Evolutionary conservation across 2,797 vertebrate species (phyloP), one percentile per base, ranked within the genome.

Genomic region (Galagoides demidoff): DNA sequence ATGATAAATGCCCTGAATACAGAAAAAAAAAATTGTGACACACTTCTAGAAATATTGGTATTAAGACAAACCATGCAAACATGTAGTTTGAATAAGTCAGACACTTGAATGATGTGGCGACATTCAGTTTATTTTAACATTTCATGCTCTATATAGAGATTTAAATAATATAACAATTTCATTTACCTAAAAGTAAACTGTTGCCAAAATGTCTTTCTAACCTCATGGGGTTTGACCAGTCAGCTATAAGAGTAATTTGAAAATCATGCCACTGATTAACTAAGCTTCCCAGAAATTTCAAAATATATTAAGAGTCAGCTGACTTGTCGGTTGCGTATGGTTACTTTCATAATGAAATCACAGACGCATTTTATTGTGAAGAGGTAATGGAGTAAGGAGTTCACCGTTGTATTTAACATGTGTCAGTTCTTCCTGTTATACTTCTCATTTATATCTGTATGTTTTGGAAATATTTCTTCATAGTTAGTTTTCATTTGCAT

Each of bases 241-340:
- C 59, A 64, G 39, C 88, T 79, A 74, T 43, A 95, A 94, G 4
- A 92, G 2, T 57, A 17, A 63, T 87, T 12, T 74, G 88, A 96
- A 92, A 79, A 25, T 3, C 91, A 77, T 83, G 43, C 6, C 39
- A 84, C 39, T 91, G 92, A 97, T 85, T 74, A 96, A 89, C 77
- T 90, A 92, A 95, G 89, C 34, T 95, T 85, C 13, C 85, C 84
- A 57, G 92, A 97, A 96, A 82, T 37, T 6, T 91, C 64, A 92
- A 94, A 93, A 66, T 90, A 88, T 71, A 29, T 52, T 95, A 71
- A 66, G 29, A 77, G 39, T 95, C 77, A 95, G 29, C 43, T 93
- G 64, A 76, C 64, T 19, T 91, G 37, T 20, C 92, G 96, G n/a
- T 13, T 93, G 27, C 2, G 92, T 11, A 55, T 45, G 23, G 59